Evolutionary conservation across 35 echinoderm and acorn worm genomes (phyloP).

Genomic region (Ptychodera flava): DNA sequence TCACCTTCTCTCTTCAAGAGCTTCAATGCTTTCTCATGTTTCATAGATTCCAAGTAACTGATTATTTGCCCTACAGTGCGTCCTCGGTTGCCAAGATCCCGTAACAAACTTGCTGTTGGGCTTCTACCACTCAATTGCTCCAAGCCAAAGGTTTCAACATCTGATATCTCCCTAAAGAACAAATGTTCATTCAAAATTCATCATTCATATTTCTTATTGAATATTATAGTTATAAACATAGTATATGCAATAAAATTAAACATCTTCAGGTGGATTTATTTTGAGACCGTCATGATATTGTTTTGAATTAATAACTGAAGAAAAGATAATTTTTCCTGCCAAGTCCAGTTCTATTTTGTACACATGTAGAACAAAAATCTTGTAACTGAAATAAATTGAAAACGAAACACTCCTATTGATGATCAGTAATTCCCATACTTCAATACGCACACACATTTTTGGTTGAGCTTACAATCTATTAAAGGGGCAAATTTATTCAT

Average conservation of each 20-base stretch:
- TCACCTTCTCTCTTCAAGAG: conserved; percentile 51
- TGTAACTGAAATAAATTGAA: too few species aligned
- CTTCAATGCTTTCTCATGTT: conserved; percentile 56
- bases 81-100: conserved; percentile 31
- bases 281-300: neutral
- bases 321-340: neutral
- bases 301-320: neutral
- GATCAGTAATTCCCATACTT: too few species aligned
- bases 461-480: too few species aligned
- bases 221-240: too few species aligned
- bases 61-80: conserved; percentile 62
- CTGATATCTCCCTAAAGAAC: neutral
- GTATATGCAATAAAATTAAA: neutral
- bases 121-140: conserved; percentile 24
- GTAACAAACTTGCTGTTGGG: conserved; percentile 30
- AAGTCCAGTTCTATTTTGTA: neutral
- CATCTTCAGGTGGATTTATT: neutral
- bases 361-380: neutral
- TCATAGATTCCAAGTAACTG: conserved; percentile 55
- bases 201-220: too few species aligned
- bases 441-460: too few species aligned
- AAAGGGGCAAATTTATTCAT: too few species aligned
- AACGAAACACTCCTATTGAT: too few species aligned
- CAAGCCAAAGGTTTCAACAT: conserved; percentile 49
- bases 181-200: neutral